phyloP scores from a whole-genome alignment of 2,113 vertebrate species.

The Ciconia maguari region DNA sequence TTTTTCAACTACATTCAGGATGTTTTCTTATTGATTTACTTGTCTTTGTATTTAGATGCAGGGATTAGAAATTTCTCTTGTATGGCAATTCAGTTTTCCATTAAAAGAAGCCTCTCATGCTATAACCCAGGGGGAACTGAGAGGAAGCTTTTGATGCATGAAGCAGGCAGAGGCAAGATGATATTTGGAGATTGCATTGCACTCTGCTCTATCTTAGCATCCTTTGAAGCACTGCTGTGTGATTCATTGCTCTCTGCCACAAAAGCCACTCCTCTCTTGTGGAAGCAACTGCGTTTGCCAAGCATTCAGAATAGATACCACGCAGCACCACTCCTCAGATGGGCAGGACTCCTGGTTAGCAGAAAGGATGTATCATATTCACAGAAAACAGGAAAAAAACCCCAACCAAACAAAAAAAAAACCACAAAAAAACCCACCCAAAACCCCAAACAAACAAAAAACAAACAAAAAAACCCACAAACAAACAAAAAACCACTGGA shows the following conservation, averaged over 20 bases:
- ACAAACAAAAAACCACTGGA: background rate
- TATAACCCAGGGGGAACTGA: background rate
- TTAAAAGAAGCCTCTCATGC: background rate
- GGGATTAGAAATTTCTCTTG: constrained; percentile 26
- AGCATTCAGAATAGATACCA: background rate
- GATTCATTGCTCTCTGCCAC: background rate
- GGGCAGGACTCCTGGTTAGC: background rate
- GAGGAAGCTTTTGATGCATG: constrained; percentile 13
- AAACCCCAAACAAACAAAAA: background rate
- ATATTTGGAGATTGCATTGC: constrained; percentile 7
- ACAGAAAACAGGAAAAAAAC: background rate
- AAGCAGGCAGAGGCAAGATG: background rate
- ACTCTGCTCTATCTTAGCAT: background rate
- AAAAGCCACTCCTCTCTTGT: background rate
- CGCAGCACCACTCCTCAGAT: background rate
- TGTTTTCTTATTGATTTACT: constrained; percentile 52
- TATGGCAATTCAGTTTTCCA: constrained; percentile 17
- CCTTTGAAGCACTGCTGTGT: background rate
- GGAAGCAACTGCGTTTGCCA: background rate
- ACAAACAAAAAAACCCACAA: too few species aligned
- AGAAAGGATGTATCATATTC: background rate
- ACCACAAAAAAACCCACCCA: too few species aligned
- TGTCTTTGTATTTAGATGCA: constrained; percentile 34
- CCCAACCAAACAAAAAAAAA: background rate
- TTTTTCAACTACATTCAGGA: constrained; percentile 37